These are phyloP conservation scores for Eulemur rufifrons DNA, from an alignment of 2,113 vertebrate species.

Conservation along the genomic window DNA sequence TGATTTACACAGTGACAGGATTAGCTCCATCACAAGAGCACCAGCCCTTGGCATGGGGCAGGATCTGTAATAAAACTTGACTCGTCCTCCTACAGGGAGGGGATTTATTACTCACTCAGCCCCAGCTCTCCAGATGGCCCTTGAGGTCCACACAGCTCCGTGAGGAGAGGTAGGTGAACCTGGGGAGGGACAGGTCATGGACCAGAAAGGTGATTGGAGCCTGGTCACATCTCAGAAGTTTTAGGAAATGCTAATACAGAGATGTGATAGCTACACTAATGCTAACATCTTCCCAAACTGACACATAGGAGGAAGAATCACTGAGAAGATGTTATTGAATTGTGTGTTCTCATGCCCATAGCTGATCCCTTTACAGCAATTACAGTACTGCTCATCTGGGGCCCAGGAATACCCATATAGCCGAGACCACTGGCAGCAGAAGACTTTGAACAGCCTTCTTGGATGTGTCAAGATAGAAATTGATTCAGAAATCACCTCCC, in stretches of 20 bases:
- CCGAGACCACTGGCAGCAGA: not conserved
- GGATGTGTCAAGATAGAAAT: not conserved
- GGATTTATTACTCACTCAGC: not conserved
- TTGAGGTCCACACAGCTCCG: not conserved
- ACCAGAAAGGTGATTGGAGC: not conserved
- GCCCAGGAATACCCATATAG: not conserved
- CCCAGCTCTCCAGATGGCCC: not conserved
- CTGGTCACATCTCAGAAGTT: not conserved
- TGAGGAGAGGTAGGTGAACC: not conserved
- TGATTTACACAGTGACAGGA: constrained; percentile 28
- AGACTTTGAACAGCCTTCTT: not conserved
- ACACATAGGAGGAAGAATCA: not conserved
- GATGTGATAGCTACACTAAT: not conserved
- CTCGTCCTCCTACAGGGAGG: not conserved
- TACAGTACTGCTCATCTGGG: not conserved
- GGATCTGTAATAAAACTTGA: constrained; percentile 43
- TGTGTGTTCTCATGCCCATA: not conserved
- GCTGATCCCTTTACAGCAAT: not conserved
- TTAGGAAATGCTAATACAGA: not conserved
- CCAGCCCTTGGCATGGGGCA: constrained; percentile 25
- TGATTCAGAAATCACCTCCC: not conserved
- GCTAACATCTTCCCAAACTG: not conserved
- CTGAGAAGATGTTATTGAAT: not conserved
- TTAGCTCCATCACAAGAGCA: not conserved
- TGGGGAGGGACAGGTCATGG: not conserved